Evolutionary conservation across 2,888 invertebrate genomes (phyloP).

Genomic region (Pyrrhosoma nymphula): DNA sequence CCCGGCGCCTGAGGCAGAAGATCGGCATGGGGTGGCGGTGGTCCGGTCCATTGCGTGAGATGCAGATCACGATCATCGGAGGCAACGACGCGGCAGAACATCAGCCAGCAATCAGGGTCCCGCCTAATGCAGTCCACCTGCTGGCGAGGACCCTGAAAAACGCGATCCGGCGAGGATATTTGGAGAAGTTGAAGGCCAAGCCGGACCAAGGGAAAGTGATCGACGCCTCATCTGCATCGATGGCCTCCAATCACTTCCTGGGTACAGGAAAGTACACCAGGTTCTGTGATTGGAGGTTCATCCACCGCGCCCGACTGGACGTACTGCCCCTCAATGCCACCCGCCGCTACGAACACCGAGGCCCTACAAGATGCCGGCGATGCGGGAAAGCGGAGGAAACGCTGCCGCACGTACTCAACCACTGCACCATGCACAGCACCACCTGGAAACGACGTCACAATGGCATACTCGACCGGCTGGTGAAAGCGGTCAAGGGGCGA

Average conservation of each 20-base stretch:
- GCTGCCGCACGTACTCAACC: background rate
- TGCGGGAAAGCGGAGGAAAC: background rate
- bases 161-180: background rate
- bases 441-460: constrained; percentile 73
- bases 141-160: background rate
- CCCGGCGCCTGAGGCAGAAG: too few species aligned
- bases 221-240: background rate
- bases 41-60: background rate
- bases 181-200: background rate
- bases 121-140: background rate
- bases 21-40: background rate
- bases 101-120: too few species aligned
- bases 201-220: constrained; percentile 21
- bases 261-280: constrained; percentile 73
- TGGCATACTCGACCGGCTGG: background rate
- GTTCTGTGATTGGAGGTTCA: constrained; percentile 77
- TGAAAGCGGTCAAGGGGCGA: constrained; percentile 24
- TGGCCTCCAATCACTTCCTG: constrained; percentile 74
- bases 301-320: constrained; percentile 71
- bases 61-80: background rate
- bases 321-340: constrained; percentile 71
- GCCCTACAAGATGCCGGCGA: background rate
- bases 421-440: constrained; percentile 72
- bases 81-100: background rate
- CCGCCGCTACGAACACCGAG: constrained; percentile 69